Evolutionary conservation across 2,113 vertebrate species (phyloP).

Genomic region (Nothoprocta pentlandii): DNA sequence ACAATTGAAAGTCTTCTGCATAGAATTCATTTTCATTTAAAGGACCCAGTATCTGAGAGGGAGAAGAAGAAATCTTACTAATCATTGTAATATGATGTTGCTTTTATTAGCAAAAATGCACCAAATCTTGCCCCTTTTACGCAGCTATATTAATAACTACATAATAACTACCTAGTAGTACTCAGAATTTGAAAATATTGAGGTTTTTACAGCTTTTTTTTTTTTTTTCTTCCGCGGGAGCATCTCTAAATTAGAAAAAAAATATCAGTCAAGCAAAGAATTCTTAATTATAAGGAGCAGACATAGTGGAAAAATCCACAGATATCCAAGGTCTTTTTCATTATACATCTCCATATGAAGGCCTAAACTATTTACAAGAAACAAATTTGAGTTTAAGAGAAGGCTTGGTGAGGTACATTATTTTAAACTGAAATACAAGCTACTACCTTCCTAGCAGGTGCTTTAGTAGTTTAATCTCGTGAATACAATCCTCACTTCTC

Average conservation of each 20-base stretch:
- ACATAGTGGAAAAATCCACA: not conserved
- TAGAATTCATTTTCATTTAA: slow-evolving; percentile 84
- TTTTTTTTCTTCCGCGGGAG: too few relatives aligned
- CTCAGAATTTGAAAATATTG: not conserved
- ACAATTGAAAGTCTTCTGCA: slow-evolving; percentile 90
- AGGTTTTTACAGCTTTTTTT: not conserved
- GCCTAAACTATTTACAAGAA: not conserved
- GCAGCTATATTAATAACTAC: not conserved
- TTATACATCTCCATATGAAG: not conserved
- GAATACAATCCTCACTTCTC: not conserved
- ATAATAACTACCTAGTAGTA: not conserved
- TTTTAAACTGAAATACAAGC: not conserved
- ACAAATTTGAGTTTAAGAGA: not conserved
- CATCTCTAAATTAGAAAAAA: not conserved
- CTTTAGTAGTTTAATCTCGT: not conserved
- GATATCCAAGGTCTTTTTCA: not conserved
- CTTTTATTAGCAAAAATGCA: not conserved
- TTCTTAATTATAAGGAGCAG: not conserved
- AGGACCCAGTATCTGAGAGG: slow-evolving; percentile 85
- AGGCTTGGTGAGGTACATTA: not conserved
- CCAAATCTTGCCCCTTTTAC: not conserved
- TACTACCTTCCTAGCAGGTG: not conserved
- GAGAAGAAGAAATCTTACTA: not conserved
- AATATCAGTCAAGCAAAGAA: not conserved
- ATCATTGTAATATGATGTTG: not conserved